Conservation (phyloP, 2,888 invertebrate genomes). For the Willowsia nigromaculata region DNA sequence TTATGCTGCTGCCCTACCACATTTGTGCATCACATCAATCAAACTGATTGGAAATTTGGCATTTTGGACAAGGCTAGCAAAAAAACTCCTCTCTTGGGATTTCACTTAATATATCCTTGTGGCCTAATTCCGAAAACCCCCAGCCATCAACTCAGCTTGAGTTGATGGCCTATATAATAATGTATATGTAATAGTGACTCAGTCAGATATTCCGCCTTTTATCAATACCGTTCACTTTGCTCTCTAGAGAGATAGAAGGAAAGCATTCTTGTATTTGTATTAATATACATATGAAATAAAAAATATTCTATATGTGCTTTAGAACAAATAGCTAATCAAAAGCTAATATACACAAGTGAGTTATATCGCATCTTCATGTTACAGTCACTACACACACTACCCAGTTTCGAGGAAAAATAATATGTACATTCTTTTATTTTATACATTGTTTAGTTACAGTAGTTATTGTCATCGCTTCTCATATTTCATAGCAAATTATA, state of each 20-base stretch:
- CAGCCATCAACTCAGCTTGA: conserved; percentile 36
- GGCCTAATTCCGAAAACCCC: conserved; percentile 56
- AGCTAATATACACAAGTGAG: background rate
- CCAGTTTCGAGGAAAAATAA: background rate
- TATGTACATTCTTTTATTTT: too few relatives aligned
- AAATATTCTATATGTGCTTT: background rate
- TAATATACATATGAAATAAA: background rate
- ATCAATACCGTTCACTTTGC: conserved; percentile 30
- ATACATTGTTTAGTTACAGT: too few relatives aligned
- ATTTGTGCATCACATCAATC: conserved; percentile 72
- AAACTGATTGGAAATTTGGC: conserved; percentile 71
- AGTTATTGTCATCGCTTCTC: too few relatives aligned
- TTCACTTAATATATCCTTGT: conserved; percentile 64
- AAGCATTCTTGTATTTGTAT: background rate
- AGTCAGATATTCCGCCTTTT: conserved; percentile 1
- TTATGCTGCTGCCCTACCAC: conserved; percentile 56
- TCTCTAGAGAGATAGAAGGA: background rate
- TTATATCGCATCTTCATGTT: background rate
- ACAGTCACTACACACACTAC: background rate
- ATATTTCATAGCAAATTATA: too few relatives aligned
- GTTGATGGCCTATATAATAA: conserved; percentile 57
- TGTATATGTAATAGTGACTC: background rate
- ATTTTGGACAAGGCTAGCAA: conserved; percentile 56
- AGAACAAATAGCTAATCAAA: background rate
- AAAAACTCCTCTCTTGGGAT: conserved; percentile 61